Percentiles rank a stretch among this genome's conserved stretches.
Evolutionary conservation across 2,113 vertebrate species (phyloP).

Genomic region (Phyllostomus hastatus): DNA sequence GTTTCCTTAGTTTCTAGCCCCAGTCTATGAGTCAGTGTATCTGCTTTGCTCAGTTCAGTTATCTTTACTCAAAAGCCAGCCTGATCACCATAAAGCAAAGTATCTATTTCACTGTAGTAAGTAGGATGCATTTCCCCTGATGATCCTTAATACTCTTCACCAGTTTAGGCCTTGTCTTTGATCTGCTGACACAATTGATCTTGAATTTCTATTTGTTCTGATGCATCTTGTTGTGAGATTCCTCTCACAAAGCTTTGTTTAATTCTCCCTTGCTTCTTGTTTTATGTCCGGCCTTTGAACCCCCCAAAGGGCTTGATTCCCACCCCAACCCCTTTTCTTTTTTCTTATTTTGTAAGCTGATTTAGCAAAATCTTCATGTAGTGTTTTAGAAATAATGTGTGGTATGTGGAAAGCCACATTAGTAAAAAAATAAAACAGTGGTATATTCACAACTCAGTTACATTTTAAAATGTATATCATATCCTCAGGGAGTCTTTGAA

Average conservation of each 20-base stretch:
- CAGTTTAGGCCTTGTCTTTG: constrained; percentile 70
- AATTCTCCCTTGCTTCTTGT: constrained; percentile 70
- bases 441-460: neutral
- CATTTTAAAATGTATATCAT: neutral
- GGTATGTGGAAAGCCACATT: neutral
- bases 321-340: neutral
- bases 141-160: constrained; percentile 54
- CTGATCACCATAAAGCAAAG: neutral
- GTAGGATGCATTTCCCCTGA: neutral
- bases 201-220: constrained; percentile 68
- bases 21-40: neutral
- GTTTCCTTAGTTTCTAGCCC: neutral
- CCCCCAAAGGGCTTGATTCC: neutral
- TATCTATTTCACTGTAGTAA: constrained; percentile 48
- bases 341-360: constrained; percentile 34
- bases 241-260: constrained; percentile 68
- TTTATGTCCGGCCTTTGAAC: constrained; percentile 71
- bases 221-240: constrained; percentile 68
- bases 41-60: constrained; percentile 34
- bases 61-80: constrained; percentile 55
- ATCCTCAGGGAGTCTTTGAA: neutral
- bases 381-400: constrained; percentile 20
- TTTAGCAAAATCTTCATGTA: constrained; percentile 55
- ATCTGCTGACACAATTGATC: constrained; percentile 72
- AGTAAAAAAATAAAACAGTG: neutral